Base-by-base conservation (phyloP, 1,140 invertebrate genomes). In the Coelopa frigida region DNA sequence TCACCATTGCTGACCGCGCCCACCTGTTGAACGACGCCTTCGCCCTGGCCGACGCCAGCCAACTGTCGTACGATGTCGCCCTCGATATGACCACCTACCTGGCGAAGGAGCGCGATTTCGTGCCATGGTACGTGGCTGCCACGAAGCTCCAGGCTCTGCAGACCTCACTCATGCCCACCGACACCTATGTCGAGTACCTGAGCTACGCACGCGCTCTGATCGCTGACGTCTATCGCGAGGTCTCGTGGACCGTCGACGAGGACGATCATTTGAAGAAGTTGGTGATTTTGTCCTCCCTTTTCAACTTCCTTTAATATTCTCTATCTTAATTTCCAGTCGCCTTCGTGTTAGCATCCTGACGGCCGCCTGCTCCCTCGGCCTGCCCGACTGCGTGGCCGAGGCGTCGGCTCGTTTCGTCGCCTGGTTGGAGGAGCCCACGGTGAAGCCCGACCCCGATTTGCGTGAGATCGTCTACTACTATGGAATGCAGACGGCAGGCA, bases 1-100 rank as follows among this genome's bases (percentile, higher is more conserved):
- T 97, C 5, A 75, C 78, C 17, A 68, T 78, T 24, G 75, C 82
- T 0, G 93, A 95, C 66, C 75, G 89, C 56, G 82, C 85, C 0
- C 82, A 91, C 70, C 70, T 95, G 5, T 57, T 96, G 1, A 83
- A 94, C 54, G 93, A 97, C 68, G 80, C 81, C 3, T 90, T 93
- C 56, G 85, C 83, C 53, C 68, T 97, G 35, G 89, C 89, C 0
- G 75, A 83, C 51, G 81, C 84, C 3, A 73, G 71, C 3, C 61
- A 78, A 20, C 51, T 89, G 1, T 65, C 76, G 11, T 92, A 89
- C 55, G 60, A 63, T 0, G 59, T 81, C 7, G 80, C 85, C 0
- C 67, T 92, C 33, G 72, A 83, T 44, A 72, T 89, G 44, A 82
- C 78, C 0, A 70, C 70, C 7, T 88, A 88, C 56, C 69, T 91